phyloP scores from a whole-genome alignment of 2,113 vertebrate species.

The Tauraco erythrolophus region DNA sequence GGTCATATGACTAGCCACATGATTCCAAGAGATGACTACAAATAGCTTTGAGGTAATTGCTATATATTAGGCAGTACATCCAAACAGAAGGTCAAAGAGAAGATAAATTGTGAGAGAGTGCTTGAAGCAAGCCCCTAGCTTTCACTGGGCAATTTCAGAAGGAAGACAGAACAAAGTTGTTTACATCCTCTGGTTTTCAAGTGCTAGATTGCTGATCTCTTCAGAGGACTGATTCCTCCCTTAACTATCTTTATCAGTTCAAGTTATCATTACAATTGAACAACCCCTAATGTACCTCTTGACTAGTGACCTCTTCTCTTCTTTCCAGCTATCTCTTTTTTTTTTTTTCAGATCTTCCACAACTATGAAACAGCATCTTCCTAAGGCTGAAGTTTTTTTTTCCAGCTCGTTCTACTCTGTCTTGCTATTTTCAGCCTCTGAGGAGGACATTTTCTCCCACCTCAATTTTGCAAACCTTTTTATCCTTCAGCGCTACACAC shows the following conservation, averaged over 20 bases:
- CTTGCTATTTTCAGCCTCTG: neutral
- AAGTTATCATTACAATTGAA: conserved; percentile 10
- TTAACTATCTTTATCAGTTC: conserved; percentile 4
- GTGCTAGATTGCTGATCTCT: neutral
- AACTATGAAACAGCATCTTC: neutral
- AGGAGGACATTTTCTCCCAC: neutral
- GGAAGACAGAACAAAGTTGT: conserved; percentile 1
- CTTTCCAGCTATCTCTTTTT: neutral
- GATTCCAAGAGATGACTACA: neutral
- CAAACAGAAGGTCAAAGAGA: conserved; percentile 44
- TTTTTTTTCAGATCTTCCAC: neutral
- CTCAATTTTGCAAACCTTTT: neutral
- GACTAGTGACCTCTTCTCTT: conserved; percentile 16
- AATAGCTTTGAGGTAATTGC: conserved; percentile 14
- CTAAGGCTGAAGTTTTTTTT: neutral
- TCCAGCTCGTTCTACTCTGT: neutral
- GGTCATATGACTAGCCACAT: neutral
- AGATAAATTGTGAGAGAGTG: conserved; percentile 23
- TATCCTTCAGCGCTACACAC: neutral
- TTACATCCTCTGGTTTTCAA: conserved; percentile 17
- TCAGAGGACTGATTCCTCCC: neutral
- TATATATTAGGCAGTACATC: neutral
- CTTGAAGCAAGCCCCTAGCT: neutral
- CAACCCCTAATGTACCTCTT: neutral
- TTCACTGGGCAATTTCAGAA: conserved; percentile 25